phyloP scores from a whole-genome alignment of 2,888 invertebrate genomes.

The Willowsia nigromaculata region DNA sequence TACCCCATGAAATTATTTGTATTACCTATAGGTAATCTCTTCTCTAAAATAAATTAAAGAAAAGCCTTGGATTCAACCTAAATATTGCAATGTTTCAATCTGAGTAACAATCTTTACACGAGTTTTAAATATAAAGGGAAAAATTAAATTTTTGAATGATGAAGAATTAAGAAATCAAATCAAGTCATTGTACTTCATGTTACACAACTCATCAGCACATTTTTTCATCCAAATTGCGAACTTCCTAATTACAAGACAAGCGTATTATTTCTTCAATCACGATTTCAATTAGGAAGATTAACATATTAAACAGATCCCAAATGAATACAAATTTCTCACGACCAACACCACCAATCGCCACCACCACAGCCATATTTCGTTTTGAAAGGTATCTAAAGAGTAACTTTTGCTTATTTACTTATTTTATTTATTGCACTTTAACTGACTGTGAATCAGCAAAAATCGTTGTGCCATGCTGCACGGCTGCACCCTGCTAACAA shows the following conservation, averaged over 20 bases:
- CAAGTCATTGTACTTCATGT: constrained; percentile 12
- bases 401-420: not conserved
- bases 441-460: not conserved
- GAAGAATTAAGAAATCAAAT: constrained; percentile 39
- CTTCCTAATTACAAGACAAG: constrained; percentile 28
- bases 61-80: constrained; percentile 12
- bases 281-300: constrained; percentile 54
- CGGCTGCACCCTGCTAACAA: constrained; percentile 54
- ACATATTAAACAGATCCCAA: constrained; percentile 32
- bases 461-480: not conserved
- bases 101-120: not conserved
- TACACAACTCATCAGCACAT: constrained; percentile 18
- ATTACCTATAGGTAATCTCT: too few species aligned
- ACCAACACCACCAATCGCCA: not conserved
- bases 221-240: constrained; percentile 4
- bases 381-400: not conserved
- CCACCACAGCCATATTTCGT: not conserved
- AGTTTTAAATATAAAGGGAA: not conserved
- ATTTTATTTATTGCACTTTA: not conserved
- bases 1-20: not conserved
- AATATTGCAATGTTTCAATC: not conserved
- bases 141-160: not conserved
- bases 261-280: constrained; percentile 38
- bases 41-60: constrained; percentile 11
- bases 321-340: constrained; percentile 37